A percentile compares a stretch with the other conserved stretches of the same genome.
These are phyloP conservation scores for Strix uralensis DNA, from an alignment of 2,113 vertebrate species.

Conservation along the genomic window DNA sequence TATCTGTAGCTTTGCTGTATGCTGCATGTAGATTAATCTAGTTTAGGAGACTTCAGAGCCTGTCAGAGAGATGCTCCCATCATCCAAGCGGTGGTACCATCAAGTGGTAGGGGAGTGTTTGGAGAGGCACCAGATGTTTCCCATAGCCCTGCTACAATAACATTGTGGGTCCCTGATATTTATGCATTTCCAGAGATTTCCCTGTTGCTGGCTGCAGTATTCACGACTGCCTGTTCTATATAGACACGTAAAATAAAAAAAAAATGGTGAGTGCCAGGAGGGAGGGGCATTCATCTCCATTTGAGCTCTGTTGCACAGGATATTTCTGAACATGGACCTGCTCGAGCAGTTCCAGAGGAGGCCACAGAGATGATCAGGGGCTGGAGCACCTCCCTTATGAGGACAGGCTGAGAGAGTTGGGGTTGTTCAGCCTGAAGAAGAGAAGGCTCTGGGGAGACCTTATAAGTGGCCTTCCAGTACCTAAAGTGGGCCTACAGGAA, in stretches of 20 bases:
- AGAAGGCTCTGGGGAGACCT: no score
- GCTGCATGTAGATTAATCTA: background rate
- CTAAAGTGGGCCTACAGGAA: no score
- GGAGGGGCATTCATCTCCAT: background rate
- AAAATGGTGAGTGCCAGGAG: background rate
- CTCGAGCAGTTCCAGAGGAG: no score
- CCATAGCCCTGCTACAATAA: background rate
- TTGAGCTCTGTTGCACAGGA: background rate
- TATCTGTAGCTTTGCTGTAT: background rate
- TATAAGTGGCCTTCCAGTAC: no score
- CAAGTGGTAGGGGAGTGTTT: background rate
- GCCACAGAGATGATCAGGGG: no score
- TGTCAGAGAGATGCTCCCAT: background rate
- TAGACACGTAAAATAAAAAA: no score
- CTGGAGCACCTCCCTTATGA: no score
- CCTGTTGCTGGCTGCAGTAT: background rate
- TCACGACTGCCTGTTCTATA: background rate
- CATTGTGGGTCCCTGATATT: background rate
- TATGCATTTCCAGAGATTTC: background rate
- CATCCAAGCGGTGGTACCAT: background rate
- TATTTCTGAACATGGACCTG: background rate
- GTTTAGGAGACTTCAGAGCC: conserved; percentile 10
- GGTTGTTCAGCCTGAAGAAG: no score
- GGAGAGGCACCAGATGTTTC: background rate
- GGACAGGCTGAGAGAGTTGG: no score